phyloP scores from a whole-genome alignment of 2,797 vertebrate genomes.

The Acrossocheilus fasciatus region DNA sequence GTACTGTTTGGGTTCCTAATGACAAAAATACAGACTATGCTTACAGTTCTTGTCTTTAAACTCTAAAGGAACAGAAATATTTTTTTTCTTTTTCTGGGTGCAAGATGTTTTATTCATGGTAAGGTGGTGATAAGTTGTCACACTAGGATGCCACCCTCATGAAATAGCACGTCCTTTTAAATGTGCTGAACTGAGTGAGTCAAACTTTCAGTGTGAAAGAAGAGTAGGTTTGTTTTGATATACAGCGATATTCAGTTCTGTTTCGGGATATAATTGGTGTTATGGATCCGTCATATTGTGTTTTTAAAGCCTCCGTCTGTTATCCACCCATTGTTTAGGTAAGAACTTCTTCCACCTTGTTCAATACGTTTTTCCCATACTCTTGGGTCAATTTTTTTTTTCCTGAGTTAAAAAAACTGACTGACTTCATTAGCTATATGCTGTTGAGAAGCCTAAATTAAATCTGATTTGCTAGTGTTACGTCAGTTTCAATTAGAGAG shows the following conservation, averaged over 20 bases:
- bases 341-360: background rate
- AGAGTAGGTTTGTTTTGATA: constrained; percentile 44
- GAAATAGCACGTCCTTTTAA: constrained; percentile 52
- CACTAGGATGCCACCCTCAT: constrained; percentile 70
- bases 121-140: constrained; percentile 75
- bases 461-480: constrained; percentile 39
- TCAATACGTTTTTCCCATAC: background rate
- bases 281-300: background rate
- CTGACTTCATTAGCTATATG: constrained; percentile 2
- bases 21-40: constrained; percentile 68
- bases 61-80: constrained; percentile 75
- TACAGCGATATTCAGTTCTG: constrained; percentile 1
- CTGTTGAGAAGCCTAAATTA: background rate
- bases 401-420: background rate
- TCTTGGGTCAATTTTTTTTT: background rate
- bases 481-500: constrained; percentile 56
- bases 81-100: constrained; percentile 70
- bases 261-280: constrained; percentile 16
- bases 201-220: constrained; percentile 47
- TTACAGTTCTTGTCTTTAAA: constrained; percentile 70
- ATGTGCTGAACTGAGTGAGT: constrained; percentile 33
- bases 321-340: background rate
- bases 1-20: constrained; percentile 71
- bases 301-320: constrained; percentile 31
- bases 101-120: constrained; percentile 81